Conservation (phyloP, 2,797 vertebrate genomes). For the Acrossocheilus wenchowensis region DNA sequence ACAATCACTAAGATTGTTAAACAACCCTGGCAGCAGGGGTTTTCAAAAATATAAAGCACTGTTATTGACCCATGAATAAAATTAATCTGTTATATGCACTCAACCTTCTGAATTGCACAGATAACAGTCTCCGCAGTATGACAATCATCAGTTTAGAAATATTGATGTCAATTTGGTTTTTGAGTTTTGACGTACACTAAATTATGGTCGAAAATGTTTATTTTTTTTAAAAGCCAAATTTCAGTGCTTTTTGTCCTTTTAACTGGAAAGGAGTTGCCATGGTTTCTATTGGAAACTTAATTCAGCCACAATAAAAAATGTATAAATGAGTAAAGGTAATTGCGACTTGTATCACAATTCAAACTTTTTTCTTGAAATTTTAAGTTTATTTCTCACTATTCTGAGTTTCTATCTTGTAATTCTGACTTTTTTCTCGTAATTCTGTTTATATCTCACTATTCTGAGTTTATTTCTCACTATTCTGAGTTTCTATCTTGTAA, state of each 20-base stretch:
- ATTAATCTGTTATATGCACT: constrained; percentile 39
- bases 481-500: too few species aligned
- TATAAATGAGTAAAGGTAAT: neutral
- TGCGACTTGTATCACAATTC: neutral
- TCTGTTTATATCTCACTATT: too few species aligned
- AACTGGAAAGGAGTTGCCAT: neutral
- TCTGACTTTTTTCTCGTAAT: too few species aligned
- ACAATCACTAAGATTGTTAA: constrained; percentile 7
- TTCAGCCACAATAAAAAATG: neutral
- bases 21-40: neutral
- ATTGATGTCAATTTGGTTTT: neutral
- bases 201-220: neutral
- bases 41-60: constrained; percentile 18
- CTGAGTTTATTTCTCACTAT: too few species aligned
- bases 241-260: neutral
- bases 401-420: too few species aligned
- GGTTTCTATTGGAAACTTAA: neutral
- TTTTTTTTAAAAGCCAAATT: neutral
- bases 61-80: constrained; percentile 13
- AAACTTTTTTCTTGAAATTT: neutral
- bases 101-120: constrained; percentile 29
- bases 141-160: constrained; percentile 43
- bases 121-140: constrained; percentile 20
- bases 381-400: too few species aligned
- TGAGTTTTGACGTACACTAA: neutral